These are phyloP conservation scores for Drosophila sucinea DNA, from an alignment of 1,140 invertebrate genomes.

Conservation along the genomic window DNA sequence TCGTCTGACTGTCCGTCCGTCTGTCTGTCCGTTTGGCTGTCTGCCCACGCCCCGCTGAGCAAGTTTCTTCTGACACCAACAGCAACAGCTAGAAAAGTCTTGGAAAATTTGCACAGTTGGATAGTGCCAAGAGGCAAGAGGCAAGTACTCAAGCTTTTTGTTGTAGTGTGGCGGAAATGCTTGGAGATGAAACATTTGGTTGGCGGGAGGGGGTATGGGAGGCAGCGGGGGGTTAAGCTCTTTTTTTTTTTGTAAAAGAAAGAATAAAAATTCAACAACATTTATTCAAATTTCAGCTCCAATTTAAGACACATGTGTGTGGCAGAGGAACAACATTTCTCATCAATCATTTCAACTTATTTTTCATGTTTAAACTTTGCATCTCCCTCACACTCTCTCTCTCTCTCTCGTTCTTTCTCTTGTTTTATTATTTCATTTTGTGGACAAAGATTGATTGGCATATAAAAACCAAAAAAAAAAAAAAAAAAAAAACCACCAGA, in stretches of 20 bases:
- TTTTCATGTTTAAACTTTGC: constrained; percentile 70
- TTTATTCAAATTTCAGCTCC: constrained; percentile 58
- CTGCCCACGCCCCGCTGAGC: constrained; percentile 18
- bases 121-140: constrained; percentile 1
- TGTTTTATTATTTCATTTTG: constrained; percentile 8
- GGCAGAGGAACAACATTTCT: constrained; percentile 37
- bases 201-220: not conserved
- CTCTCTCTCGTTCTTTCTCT: not conserved
- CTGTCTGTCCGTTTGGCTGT: not conserved
- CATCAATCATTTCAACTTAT: constrained; percentile 77
- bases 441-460: constrained; percentile 74
- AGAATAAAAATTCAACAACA: constrained; percentile 27
- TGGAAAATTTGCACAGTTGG: constrained; percentile 42
- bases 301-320: constrained; percentile 50
- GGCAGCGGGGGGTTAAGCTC: not conserved
- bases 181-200: constrained; percentile 23
- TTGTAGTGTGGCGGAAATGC: constrained; percentile 24
- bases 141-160: constrained; percentile 5
- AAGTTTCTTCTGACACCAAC: constrained; percentile 15
- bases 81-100: constrained; percentile 19
- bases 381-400: constrained; percentile 6
- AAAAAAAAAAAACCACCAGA: constrained; percentile 9
- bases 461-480: constrained; percentile 33
- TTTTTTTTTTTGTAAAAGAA: not conserved
- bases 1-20: constrained; percentile 2